Conservation (phyloP, 2,113 vertebrate genomes). For the Grammomys surdaster region DNA sequence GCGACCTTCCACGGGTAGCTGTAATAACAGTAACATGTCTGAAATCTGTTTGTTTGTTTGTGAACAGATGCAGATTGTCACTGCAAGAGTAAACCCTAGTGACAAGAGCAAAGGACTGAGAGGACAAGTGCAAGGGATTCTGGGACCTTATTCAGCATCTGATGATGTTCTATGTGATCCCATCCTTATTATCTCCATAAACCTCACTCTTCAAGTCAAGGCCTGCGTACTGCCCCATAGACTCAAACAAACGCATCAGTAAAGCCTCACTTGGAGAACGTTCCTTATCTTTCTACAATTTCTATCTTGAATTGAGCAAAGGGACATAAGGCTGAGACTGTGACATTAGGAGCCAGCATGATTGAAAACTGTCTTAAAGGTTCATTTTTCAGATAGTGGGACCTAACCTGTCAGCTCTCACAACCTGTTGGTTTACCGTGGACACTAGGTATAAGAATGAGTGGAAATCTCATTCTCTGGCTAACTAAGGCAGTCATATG, state of each 20-base stretch:
- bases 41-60: not conserved
- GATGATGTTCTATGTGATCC: not conserved
- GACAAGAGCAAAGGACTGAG: not conserved
- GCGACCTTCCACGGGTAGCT: not conserved
- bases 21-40: not conserved
- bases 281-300: not conserved
- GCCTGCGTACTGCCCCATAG: not conserved
- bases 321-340: not conserved
- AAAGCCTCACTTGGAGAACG: not conserved
- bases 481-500: not conserved
- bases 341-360: not conserved
- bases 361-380: not conserved
- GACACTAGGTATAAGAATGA: not conserved
- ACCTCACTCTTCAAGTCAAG: not conserved
- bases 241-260: not conserved
- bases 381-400: not conserved
- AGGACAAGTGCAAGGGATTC: not conserved
- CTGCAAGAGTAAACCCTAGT: not conserved
- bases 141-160: not conserved
- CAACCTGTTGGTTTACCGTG: not conserved
- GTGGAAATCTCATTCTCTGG: not conserved
- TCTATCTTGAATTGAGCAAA: not conserved
- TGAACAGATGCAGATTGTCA: not conserved
- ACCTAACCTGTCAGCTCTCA: not conserved
- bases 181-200: not conserved